phyloP scores from a whole-genome alignment of 2,797 vertebrate species.

The Prionace glauca region DNA sequence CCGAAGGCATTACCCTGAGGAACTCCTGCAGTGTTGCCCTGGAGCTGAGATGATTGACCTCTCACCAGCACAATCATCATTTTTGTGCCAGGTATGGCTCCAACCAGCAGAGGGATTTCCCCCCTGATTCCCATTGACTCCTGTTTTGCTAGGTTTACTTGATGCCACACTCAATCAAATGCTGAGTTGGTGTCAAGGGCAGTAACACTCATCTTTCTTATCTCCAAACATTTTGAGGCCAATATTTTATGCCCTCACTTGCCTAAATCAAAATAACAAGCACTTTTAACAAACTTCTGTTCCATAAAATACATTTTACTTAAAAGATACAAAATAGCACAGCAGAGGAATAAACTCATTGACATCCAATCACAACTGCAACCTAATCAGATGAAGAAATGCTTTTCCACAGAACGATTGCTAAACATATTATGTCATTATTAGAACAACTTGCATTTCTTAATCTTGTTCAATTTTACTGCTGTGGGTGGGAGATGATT shows the following conservation, averaged over 20 bases:
- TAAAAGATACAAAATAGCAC: background rate
- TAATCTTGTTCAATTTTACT: background rate
- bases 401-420: background rate
- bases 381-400: background rate
- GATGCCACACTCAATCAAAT: too few species aligned
- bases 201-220: background rate
- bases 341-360: background rate
- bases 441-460: background rate
- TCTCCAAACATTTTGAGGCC: background rate
- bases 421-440: background rate
- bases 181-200: too few species aligned
- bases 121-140: too few species aligned
- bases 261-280: background rate
- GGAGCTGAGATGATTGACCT: too few species aligned
- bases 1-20: too few species aligned
- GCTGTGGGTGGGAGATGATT: background rate
- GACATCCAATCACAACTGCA: background rate
- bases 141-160: too few species aligned
- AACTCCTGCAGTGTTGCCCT: too few species aligned
- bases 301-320: background rate
- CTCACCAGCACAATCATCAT: too few species aligned
- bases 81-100: too few species aligned
- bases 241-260: background rate
- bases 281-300: background rate
- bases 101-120: too few species aligned